Conservation (phyloP, 2,797 vertebrate genomes). For the Astyanax mexicanus region DNA sequence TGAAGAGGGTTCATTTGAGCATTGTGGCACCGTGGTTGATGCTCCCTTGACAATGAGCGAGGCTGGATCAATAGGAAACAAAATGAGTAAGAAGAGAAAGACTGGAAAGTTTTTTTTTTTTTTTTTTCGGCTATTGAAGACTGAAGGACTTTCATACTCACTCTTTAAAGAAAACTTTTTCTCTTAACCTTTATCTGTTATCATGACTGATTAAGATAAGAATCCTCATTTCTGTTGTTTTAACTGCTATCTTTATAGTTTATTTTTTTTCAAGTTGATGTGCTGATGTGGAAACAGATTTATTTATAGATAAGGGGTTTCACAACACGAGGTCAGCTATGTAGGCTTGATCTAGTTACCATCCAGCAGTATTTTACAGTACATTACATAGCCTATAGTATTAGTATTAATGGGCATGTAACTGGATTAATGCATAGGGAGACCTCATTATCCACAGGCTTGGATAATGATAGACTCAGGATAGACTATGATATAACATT, state of each 20-base stretch:
- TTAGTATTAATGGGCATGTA: no score
- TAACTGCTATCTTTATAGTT: no score
- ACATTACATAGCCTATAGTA: no score
- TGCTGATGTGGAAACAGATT: no score
- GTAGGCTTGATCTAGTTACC: background rate
- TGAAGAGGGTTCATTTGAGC: background rate
- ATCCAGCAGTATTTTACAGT: no score
- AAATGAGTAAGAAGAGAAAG: constrained; percentile 17
- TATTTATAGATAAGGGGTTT: background rate
- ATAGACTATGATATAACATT: no score
- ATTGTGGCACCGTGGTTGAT: constrained; percentile 7
- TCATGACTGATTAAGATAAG: background rate
- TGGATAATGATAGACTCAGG: no score
- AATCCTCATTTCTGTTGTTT: background rate
- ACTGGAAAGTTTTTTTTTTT: constrained; percentile 14
- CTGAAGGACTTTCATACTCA: background rate
- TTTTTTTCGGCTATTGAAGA: constrained; percentile 4
- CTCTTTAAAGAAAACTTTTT: background rate
- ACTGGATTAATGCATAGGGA: no score
- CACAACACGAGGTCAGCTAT: background rate
- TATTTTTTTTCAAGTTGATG: no score
- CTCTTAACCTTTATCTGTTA: background rate
- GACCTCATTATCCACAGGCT: no score
- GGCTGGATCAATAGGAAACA: constrained; percentile 1
- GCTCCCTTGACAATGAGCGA: constrained; percentile 6